Conservation (phyloP, 2,888 invertebrate species). For the Pollenia amentaria region DNA sequence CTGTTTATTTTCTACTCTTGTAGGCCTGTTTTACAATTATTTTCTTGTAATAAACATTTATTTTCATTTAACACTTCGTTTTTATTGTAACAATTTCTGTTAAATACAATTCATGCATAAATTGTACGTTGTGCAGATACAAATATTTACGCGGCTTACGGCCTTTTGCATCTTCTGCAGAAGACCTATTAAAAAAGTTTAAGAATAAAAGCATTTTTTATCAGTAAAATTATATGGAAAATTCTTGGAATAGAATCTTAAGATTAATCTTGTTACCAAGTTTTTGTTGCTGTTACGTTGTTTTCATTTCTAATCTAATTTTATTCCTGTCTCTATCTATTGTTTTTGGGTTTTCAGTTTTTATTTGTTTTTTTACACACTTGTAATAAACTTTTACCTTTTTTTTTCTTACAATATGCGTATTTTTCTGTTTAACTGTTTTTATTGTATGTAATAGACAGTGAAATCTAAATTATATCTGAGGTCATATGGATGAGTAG, state of each 20-base stretch:
- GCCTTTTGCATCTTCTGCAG: slow-evolving; percentile 55
- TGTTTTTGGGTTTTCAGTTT: slow-evolving; percentile 27
- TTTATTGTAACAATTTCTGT: slow-evolving; percentile 44
- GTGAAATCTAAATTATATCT: neutral
- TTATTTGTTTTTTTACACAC: slow-evolving; percentile 19
- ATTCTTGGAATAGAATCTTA: slow-evolving; percentile 60
- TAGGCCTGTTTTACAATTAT: neutral
- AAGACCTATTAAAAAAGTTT: slow-evolving; percentile 2
- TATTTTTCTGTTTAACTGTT: slow-evolving; percentile 14
- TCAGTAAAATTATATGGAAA: slow-evolving; percentile 38
- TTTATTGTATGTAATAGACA: slow-evolving; percentile 23
- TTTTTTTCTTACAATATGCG: slow-evolving; percentile 32
- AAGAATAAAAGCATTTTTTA: slow-evolving; percentile 28
- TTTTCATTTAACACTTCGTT: slow-evolving; percentile 60
- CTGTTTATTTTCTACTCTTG: neutral
- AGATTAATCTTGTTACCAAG: slow-evolving; percentile 61
- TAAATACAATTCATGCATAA: slow-evolving; percentile 19
- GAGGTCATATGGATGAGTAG: too few relatives aligned
- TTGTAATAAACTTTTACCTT: slow-evolving; percentile 57
- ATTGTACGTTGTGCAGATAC: neutral
- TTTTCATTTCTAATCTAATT: slow-evolving; percentile 53
- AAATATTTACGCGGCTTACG: slow-evolving; percentile 54
- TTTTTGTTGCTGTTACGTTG: slow-evolving; percentile 25
- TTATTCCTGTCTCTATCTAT: neutral
- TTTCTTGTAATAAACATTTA: slow-evolving; percentile 47